phyloP scores from a whole-genome alignment of 2,888 invertebrate genomes.

The Nemotelus pantherinus region DNA sequence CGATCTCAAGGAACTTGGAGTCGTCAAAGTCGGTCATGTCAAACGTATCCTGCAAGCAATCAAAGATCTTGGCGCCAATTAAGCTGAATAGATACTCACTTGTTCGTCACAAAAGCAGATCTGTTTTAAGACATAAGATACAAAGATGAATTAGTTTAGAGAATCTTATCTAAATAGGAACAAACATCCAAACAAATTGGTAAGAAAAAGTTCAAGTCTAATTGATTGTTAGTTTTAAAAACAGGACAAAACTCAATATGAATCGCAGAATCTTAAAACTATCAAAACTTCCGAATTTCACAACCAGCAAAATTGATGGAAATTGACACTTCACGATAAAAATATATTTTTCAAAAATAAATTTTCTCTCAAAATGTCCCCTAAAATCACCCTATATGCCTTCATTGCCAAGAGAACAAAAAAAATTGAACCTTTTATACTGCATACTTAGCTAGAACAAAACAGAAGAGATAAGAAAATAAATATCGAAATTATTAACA shows the following conservation, averaged over 20 bases:
- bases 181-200: neutral
- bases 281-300: neutral
- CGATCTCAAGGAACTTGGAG: slow-evolving; percentile 89
- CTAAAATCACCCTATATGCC: slow-evolving; percentile 44
- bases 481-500: neutral
- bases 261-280: neutral
- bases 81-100: slow-evolving; percentile 48
- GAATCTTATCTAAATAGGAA: neutral
- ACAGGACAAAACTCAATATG: neutral
- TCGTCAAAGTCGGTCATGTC: slow-evolving; percentile 94
- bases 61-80: slow-evolving; percentile 74
- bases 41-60: slow-evolving; percentile 94
- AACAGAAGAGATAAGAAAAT: neutral
- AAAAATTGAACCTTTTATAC: slow-evolving; percentile 23
- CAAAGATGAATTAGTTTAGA: too few species aligned
- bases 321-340: too few species aligned
- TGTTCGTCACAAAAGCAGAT: neutral
- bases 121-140: neutral
- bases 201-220: slow-evolving; percentile 18
- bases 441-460: slow-evolving; percentile 27
- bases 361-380: slow-evolving; percentile 17
- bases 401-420: slow-evolving; percentile 15
- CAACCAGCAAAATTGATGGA: too few species aligned
- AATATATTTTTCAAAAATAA: neutral
- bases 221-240: neutral